A percentile compares a stretch with the other conserved stretches of the same genome.
These are phyloP conservation scores for Clytia hemisphaerica DNA, from an alignment of 30 jellyfish, hydroid and myxozoan genomes.

Conservation along the genomic window DNA sequence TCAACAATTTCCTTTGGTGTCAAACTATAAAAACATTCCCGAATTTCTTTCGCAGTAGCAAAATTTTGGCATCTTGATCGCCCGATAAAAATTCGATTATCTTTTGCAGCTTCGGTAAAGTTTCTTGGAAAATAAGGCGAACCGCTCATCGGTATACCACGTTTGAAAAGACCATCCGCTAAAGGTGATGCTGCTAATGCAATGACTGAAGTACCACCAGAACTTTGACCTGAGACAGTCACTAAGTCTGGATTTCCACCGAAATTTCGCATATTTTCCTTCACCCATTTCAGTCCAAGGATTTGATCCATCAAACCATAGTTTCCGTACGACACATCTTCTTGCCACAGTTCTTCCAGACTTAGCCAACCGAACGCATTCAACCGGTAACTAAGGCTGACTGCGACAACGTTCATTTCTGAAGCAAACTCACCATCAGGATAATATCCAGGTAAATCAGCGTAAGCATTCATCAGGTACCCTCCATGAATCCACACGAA, in stretches of 20 bases:
- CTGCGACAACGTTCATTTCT: constrained; percentile 55
- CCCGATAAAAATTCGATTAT: constrained; percentile 43
- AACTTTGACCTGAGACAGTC: constrained; percentile 56
- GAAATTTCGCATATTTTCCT: constrained; percentile 37
- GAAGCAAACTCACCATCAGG: constrained; percentile 43
- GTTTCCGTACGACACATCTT: constrained; percentile 45
- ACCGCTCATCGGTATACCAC: constrained; percentile 66
- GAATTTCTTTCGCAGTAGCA: not conserved
- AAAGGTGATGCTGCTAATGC: constrained; percentile 60
- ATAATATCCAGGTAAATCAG: constrained; percentile 20
- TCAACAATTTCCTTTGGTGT: constrained; percentile 14
- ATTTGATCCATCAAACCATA: constrained; percentile 83
- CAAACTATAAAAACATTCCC: constrained; percentile 23
- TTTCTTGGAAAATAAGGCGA: constrained; percentile 44
- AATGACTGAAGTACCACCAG: constrained; percentile 67
- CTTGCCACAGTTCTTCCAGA: constrained; percentile 40
- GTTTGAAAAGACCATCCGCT: constrained; percentile 55
- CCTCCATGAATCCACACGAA: constrained; percentile 83
- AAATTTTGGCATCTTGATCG: constrained; percentile 28
- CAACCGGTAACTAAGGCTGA: constrained; percentile 56
- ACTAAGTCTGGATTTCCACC: constrained; percentile 71
- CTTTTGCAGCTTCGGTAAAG: constrained; percentile 37
- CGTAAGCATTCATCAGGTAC: constrained; percentile 21
- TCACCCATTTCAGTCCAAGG: constrained; percentile 57
- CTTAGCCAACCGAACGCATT: constrained; percentile 78